Conservation (phyloP, 2,113 vertebrate species). For the Phoenicopterus ruber region DNA sequence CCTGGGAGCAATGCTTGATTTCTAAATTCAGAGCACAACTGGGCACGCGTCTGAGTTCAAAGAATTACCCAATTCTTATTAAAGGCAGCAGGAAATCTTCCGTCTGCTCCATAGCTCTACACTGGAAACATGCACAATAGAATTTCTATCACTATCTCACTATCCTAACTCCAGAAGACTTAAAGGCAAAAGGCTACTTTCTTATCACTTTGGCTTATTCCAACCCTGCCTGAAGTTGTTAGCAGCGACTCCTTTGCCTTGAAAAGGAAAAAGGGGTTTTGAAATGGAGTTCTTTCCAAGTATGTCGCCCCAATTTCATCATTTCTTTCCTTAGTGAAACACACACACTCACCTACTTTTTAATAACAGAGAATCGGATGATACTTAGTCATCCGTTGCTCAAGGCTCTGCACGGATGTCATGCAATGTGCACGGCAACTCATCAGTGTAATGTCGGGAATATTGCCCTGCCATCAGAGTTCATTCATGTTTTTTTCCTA, state of each 20-base stretch:
- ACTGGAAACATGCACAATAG: neutral
- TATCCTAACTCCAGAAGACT: neutral
- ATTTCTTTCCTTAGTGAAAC: constrained; percentile 46
- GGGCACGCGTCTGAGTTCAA: neutral
- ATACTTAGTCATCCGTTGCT: constrained; percentile 40
- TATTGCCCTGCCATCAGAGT: neutral
- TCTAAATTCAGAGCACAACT: constrained; percentile 59
- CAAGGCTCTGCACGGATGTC: neutral
- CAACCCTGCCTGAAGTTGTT: neutral
- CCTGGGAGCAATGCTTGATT: constrained; percentile 20
- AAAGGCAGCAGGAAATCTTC: neutral
- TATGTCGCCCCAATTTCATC: neutral
- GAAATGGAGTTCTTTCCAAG: constrained; percentile 14
- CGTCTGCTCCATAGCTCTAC: neutral
- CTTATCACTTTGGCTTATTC: neutral
- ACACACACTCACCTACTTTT: constrained; percentile 21
- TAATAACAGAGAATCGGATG: constrained; percentile 36
- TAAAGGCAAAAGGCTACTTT: neutral
- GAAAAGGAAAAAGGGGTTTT: neutral
- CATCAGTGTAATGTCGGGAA: neutral
- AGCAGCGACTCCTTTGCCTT: neutral
- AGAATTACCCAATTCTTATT: neutral
- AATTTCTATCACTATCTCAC: neutral
- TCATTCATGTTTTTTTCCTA: neutral
- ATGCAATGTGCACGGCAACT: neutral